These are phyloP conservation scores for Chrysemys picta DNA, from an alignment of 2,113 vertebrate species.

Conservation along the genomic window DNA sequence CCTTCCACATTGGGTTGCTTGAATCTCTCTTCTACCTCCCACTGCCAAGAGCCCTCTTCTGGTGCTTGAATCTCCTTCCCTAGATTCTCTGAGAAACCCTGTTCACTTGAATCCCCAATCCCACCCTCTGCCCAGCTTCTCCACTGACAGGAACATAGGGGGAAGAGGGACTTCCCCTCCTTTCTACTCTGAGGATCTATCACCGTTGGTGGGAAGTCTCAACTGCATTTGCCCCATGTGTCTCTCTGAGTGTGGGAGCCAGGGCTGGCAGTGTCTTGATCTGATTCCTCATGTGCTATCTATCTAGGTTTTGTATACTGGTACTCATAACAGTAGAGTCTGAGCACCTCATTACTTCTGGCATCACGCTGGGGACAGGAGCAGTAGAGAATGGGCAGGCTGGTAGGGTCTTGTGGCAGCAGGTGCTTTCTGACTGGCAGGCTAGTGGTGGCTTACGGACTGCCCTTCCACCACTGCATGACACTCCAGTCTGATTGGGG, in stretches of 20 bases:
- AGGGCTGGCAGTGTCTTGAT: background rate
- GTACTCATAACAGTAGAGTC: too few species aligned
- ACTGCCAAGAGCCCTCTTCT: background rate
- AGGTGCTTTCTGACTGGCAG: background rate
- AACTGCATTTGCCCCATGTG: background rate
- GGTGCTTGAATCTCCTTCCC: background rate
- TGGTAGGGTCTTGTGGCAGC: background rate
- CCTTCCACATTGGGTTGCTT: background rate
- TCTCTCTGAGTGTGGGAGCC: background rate
- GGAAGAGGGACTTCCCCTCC: background rate
- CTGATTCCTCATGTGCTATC: background rate
- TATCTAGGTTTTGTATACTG: background rate
- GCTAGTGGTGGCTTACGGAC: background rate
- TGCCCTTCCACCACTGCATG: background rate
- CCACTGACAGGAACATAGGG: too few species aligned
- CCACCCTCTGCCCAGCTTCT: too few species aligned
- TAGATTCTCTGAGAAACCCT: background rate
- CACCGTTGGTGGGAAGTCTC: background rate
- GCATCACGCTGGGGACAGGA: too few species aligned
- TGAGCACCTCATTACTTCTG: too few species aligned
- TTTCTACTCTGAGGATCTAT: background rate
- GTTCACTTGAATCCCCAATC: background rate
- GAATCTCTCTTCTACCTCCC: background rate
- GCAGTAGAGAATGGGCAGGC: too few species aligned
- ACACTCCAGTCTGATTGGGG: background rate